A percentile compares a stretch with the other conserved stretches of the same genome.
phyloP scores from a whole-genome alignment of 2,888 invertebrate species.

The Azorinus chamasolen region DNA sequence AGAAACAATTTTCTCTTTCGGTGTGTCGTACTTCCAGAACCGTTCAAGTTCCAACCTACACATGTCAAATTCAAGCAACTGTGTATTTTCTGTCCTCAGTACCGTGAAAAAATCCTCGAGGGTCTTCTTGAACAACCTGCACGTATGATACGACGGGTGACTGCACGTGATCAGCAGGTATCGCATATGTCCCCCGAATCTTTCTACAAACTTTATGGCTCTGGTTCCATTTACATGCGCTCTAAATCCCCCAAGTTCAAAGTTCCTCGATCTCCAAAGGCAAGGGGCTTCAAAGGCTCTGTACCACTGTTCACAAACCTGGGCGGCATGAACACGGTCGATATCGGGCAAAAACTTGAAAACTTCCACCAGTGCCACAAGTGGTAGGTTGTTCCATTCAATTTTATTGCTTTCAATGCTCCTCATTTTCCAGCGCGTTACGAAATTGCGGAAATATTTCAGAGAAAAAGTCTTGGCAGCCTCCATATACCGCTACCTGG shows the following conservation, averaged over 20 bases:
- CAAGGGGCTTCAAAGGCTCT: conserved; percentile 67
- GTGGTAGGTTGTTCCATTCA: conserved; percentile 69
- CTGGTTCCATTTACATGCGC: conserved; percentile 58
- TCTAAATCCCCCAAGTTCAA: conserved; percentile 73
- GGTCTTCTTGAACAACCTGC: conserved; percentile 72
- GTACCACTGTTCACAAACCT: conserved; percentile 70
- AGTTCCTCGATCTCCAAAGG: conserved; percentile 70
- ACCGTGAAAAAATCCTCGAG: conserved; percentile 72
- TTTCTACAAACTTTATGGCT: conserved; percentile 71
- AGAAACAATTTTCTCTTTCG: conserved; percentile 70
- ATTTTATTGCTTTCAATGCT: no score
- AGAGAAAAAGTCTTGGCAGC: no score
- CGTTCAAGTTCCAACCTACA: conserved; percentile 74
- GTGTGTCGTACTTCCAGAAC: conserved; percentile 78
- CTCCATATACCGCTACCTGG: no score
- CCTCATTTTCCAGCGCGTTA: no score
- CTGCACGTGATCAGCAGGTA: conserved; percentile 73
- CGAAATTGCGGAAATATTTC: no score
- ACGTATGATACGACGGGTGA: conserved; percentile 75
- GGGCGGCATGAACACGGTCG: conserved; percentile 65
- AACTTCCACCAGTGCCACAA: conserved; percentile 68
- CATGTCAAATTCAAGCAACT: conserved; percentile 71
- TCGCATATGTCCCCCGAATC: conserved; percentile 69
- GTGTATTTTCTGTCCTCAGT: conserved; percentile 59
- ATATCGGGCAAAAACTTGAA: conserved; percentile 68